Evolutionary conservation across 2,888 invertebrate genomes (phyloP), one percentile per base, ranked within the genome.

Genomic region (Resseliella maxima): DNA sequence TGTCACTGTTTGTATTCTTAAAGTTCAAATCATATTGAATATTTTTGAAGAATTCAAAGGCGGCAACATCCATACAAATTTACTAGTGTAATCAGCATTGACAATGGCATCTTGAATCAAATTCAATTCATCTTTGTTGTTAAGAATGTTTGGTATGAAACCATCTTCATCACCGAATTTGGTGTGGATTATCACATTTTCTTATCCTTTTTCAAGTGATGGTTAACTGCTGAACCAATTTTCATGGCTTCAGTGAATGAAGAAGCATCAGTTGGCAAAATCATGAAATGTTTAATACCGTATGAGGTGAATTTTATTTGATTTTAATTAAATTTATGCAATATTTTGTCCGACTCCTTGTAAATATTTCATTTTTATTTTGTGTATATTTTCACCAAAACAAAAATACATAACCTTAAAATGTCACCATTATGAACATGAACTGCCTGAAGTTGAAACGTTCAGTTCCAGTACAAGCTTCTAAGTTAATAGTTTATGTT

Each of bases 31-130:
- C 99, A 90, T 99, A 99, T 46, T 92, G 91, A 86, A 92, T 93
- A 90, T 95, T 93, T 92, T 96, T 96, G 93, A 93, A 96, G 93
- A 99, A 99, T 92, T 99, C 99, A 0, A 99, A 99, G 1, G 99
- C 99, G 86, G 99, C 99, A 50, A 99, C 98, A 92, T 99, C 99
- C 99, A 99, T 99, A 86, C 98, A 99, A 89, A 99, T 92, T 97
- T 97, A 89, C 98, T 99, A 88, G 97, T 97, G 92, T 99, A 99
- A 86, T 99, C 99, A 89, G 98, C 99, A 91, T 96, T 96, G 88
- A 94, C 94, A 89, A 99, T 99, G 88, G 99, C 98, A 89, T 95
- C 95, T 87, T 94, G 94, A 89, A 99, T 96, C 85, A 99, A 93
- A 89, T 93, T 93, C 85, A 99, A 92, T 87, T 97, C 98, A 92